Evolutionary conservation across 1,140 invertebrate species (phyloP).

Genomic region (Drosophila willistoni): DNA sequence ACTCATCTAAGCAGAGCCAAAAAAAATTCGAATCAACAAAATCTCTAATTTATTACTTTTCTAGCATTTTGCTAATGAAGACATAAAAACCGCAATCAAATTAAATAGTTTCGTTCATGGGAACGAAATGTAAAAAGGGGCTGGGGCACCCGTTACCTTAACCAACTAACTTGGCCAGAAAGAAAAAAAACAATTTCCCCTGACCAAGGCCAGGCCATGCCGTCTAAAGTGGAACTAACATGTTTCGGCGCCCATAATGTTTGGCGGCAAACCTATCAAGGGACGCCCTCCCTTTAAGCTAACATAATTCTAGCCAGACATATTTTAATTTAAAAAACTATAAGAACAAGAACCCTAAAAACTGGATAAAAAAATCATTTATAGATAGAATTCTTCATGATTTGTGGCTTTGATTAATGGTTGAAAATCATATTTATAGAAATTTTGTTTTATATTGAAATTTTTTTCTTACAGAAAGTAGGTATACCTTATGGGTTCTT

Average conservation of each 20-base stretch:
- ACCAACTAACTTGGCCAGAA: conserved; percentile 26
- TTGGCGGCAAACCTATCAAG: conserved; percentile 1
- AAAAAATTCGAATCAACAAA: conserved; percentile 64
- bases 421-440: background rate
- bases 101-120: conserved; percentile 80
- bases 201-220: background rate
- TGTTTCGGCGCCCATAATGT: conserved; percentile 2
- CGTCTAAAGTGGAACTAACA: conserved; percentile 8
- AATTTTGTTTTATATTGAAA: too few relatives aligned
- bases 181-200: background rate
- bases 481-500: too few relatives aligned
- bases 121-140: conserved; percentile 68
- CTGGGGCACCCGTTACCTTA: conserved; percentile 46
- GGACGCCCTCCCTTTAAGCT: background rate
- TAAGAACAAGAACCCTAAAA: background rate
- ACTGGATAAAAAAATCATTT: too few relatives aligned
- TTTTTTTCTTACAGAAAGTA: too few relatives aligned
- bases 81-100: conserved; percentile 82
- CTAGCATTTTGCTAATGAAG: conserved; percentile 78
- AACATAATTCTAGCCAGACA: conserved; percentile 1
- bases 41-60: conserved; percentile 77
- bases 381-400: background rate
- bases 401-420: conserved; percentile 1
- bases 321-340: background rate
- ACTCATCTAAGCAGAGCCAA: conserved; percentile 28